Evolutionary conservation across 2,797 vertebrate species (phyloP), one percentile per base, ranked within the genome.

Genomic region (Sphenodon punctatus): DNA sequence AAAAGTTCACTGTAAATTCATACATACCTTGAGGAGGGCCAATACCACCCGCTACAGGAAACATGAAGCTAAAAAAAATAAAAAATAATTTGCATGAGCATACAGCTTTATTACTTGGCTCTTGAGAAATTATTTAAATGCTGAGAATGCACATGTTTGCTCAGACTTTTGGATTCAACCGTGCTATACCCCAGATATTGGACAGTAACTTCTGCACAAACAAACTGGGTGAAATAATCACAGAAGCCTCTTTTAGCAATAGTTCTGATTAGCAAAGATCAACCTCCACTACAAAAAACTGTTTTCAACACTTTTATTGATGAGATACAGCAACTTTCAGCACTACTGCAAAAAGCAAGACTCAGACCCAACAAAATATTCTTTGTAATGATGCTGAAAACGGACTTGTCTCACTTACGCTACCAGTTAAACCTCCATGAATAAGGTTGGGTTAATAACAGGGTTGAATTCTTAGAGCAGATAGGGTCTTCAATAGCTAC

Each of bases 1-100:
- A n/a, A n/a, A n/a, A n/a, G n/a, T n/a, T n/a, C n/a, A n/a, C n/a
- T n/a, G n/a, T n/a, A 66, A 32, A 17, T 2, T 69, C 72, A n/a
- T 56, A 94, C 97, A 48, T 95, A 99, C 98, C 98, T 97, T 98
- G 98, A 77, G 97, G 96, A 23, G 97, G 96, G 80, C 98, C 97
- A 78, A 99, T 92, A 82, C 97, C 96, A 36, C 98, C 96, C 87
- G 97, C 95, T 0, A 99, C 98, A 42, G 98, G 97, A 96, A 97
- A 99, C 95, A 99, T 97, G 91, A 98, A 99, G 95, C 98, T 99
- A 92, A 38, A 75, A 92, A 30, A 88, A 11, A 53, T 80, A 71
- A 30, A 93, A 67, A 89, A 75, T 67, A 49, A 53, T 7, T 51
- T 3, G 19, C 0, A 11, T 56, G 5, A 71, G 42, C 34, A 72